Conservation (phyloP, 2,113 vertebrate species). For the Hepsetus odoe region DNA sequence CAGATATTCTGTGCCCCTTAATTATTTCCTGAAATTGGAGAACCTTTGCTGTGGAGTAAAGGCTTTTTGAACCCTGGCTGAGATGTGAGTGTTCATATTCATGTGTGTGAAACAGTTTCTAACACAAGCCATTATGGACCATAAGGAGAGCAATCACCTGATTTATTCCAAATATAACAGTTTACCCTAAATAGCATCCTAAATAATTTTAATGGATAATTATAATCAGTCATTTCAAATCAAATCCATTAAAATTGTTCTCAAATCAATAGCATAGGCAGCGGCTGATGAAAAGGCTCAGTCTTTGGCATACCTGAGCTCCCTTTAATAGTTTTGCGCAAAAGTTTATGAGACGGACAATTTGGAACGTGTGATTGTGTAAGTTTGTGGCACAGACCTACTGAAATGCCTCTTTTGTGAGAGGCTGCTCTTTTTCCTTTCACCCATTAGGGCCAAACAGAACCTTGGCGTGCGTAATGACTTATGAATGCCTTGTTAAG, state of each 20-base stretch:
- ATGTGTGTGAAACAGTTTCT: conserved; percentile 16
- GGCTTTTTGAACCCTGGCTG: not conserved
- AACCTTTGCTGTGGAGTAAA: not conserved
- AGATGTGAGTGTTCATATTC: conserved; percentile 7
- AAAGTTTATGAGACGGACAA: conserved; percentile 54
- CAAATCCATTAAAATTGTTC: conserved; percentile 38
- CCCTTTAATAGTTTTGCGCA: conserved; percentile 40
- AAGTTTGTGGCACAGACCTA: conserved; percentile 44
- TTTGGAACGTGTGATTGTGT: conserved; percentile 55
- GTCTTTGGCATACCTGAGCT: conserved; percentile 29
- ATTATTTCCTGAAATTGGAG: conserved; percentile 43
- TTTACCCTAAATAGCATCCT: not conserved
- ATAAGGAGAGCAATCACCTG: not conserved
- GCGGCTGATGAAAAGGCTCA: conserved; percentile 33
- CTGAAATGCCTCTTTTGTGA: conserved; percentile 62
- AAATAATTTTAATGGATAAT: not conserved
- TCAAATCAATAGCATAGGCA: conserved; percentile 33
- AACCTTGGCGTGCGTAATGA: conserved; percentile 86
- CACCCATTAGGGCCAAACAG: conserved; percentile 77
- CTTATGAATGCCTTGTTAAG: conserved; percentile 83
- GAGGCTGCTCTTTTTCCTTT: conserved; percentile 66
- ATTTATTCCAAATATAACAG: not conserved
- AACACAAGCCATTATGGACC: not conserved
- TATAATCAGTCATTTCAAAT: conserved; percentile 32
- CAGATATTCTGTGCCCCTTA: conserved; percentile 22